Evolutionary conservation across 1,140 invertebrate genomes (phyloP).

Genomic region (Bilobella aurantiaca): DNA sequence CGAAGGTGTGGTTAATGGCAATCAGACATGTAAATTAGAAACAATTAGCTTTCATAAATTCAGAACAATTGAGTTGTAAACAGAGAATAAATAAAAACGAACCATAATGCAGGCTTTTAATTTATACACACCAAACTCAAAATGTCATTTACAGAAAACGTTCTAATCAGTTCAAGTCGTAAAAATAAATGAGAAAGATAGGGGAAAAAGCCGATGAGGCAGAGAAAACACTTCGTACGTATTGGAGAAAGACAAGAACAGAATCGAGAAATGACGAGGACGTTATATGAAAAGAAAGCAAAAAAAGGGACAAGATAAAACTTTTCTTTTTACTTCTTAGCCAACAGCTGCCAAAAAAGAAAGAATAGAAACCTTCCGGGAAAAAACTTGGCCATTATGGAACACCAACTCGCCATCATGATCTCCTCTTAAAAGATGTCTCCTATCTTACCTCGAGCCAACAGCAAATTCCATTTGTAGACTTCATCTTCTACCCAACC

Average conservation of each 20-base stretch:
- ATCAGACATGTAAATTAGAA: too few species aligned
- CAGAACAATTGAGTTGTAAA: too few species aligned
- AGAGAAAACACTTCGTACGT: not conserved
- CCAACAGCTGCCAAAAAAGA: not conserved
- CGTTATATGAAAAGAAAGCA: constrained; percentile 1
- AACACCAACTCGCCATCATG: not conserved
- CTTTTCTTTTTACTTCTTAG: not conserved
- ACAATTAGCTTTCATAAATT: too few species aligned
- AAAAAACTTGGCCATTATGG: not conserved
- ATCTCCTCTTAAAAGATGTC: not conserved
- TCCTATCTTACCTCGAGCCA: not conserved
- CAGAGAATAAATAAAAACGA: too few species aligned
- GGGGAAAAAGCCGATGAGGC: not conserved
- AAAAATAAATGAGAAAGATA: not conserved
- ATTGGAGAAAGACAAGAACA: constrained; percentile 3
- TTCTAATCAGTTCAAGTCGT: too few species aligned
- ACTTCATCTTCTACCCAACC: not conserved
- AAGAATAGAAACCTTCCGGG: not conserved
- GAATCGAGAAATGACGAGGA: not conserved
- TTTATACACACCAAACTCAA: too few species aligned
- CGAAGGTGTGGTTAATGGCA: too few species aligned
- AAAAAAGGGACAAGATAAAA: constrained; percentile 6
- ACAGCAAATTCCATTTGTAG: not conserved
- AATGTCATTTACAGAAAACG: too few species aligned
- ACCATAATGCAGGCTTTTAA: too few species aligned